Evolutionary conservation across 2,888 invertebrate species (phyloP).

Genomic region (Eubasilissa splendida): DNA sequence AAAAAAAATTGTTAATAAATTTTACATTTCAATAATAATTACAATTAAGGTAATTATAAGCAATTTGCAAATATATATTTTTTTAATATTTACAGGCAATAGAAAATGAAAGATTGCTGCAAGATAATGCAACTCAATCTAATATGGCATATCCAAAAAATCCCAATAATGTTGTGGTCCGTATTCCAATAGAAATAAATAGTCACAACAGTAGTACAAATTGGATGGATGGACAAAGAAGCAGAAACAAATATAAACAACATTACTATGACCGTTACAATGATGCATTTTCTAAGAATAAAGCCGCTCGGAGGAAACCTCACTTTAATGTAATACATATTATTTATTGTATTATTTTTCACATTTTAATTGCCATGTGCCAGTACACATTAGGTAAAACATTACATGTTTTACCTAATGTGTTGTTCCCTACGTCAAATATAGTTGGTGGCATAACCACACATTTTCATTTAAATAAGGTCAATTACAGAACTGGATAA

Average conservation of each 20-base stretch:
- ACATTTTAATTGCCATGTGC: too few relatives aligned
- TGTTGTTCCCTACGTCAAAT: too few relatives aligned
- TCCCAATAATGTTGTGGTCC: constrained; percentile 62
- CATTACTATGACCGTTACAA: constrained; percentile 28
- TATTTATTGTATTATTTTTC: not conserved
- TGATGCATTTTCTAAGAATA: constrained; percentile 13
- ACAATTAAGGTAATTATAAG: not conserved
- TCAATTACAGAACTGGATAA: too few relatives aligned
- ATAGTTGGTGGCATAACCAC: too few relatives aligned
- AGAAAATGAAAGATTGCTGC: not conserved
- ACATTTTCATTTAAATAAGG: too few relatives aligned
- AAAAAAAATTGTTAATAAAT: too few relatives aligned
- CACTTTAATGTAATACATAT: constrained; percentile 25
- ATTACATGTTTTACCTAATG: too few relatives aligned
- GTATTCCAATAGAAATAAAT: constrained; percentile 69
- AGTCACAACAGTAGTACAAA: constrained; percentile 56
- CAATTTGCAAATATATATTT: not conserved
- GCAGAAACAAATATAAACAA: constrained; percentile 59
- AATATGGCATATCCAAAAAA: constrained; percentile 24
- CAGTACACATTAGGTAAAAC: too few relatives aligned
- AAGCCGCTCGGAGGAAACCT: constrained; percentile 9
- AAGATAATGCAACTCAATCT: not conserved
- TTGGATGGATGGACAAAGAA: constrained; percentile 62
- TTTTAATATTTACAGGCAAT: not conserved
- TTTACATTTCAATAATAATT: too few relatives aligned